Evolutionary conservation across 2,113 vertebrate genomes (phyloP).

Genomic region (Maccullochella peelii): DNA sequence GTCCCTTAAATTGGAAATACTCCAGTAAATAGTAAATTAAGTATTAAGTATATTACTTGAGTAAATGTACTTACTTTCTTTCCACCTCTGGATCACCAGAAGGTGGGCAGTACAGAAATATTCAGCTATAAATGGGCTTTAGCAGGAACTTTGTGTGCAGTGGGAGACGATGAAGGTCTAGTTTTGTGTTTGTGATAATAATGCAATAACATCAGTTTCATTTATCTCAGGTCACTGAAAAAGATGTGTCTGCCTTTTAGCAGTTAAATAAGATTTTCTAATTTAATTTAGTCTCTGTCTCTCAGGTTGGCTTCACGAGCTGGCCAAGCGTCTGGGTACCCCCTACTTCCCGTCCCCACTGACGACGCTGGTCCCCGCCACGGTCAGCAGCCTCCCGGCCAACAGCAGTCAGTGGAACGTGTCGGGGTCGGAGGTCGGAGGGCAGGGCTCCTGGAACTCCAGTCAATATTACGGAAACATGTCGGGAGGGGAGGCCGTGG

Average conservation of each 20-base stretch:
- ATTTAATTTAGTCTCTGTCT: background rate
- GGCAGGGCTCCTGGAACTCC: constrained; percentile 75
- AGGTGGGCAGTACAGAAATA: background rate
- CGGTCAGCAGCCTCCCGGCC: constrained; percentile 57
- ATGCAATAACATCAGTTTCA: background rate
- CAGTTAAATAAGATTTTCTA: background rate
- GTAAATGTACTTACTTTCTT: background rate
- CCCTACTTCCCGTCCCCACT: constrained; percentile 80
- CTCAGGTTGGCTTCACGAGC: constrained; percentile 87
- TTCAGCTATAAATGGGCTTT: background rate
- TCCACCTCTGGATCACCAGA: background rate
- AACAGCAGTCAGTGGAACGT: constrained; percentile 79
- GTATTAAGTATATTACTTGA: too few species aligned
- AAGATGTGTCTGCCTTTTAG: background rate
- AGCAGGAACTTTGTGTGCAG: background rate
- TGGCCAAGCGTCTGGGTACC: constrained; percentile 85
- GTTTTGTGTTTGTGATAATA: background rate
- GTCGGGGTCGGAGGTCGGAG: constrained; percentile 62
- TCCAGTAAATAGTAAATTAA: too few species aligned
- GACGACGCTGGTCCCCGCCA: constrained; percentile 58
- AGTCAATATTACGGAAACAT: constrained; percentile 77
- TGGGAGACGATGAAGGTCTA: background rate
- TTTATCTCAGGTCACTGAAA: background rate
- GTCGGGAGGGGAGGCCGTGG: constrained; percentile 16
- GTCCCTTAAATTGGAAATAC: background rate